Evolutionary conservation across 2,888 invertebrate genomes (phyloP).

Genomic region (Thysanoteuthis rhombus): DNA sequence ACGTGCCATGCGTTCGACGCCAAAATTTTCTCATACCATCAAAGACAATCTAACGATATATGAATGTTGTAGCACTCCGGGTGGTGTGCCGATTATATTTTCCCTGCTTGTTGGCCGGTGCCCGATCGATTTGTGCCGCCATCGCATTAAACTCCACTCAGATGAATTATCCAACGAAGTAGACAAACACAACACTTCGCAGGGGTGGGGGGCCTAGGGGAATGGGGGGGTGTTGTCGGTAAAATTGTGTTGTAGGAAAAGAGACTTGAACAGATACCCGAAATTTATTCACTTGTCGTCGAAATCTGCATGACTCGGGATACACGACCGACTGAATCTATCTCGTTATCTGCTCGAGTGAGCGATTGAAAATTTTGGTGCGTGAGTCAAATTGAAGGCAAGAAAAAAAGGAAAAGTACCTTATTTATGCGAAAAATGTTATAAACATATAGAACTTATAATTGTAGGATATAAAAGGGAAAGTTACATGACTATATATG

Average conservation of each 20-base stretch:
- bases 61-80: not conserved
- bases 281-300: not conserved
- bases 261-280: not conserved
- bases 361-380: not conserved
- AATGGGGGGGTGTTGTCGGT: not conserved
- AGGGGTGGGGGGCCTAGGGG: not conserved
- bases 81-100: not conserved
- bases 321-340: not conserved
- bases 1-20: not conserved
- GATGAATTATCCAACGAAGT: not conserved
- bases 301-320: not conserved
- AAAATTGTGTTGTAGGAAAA: not conserved
- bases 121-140: not conserved
- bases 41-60: constrained; percentile 14
- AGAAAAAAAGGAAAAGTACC: too few species aligned
- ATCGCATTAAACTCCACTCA: not conserved
- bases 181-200: not conserved
- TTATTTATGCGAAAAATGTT: too few species aligned
- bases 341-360: not conserved
- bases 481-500: too few species aligned
- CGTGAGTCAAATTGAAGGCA: too few species aligned
- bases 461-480: too few species aligned
- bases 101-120: not conserved
- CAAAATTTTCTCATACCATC: constrained; percentile 19
- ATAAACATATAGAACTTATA: too few species aligned